Evolutionary conservation across 2,797 vertebrate genomes (phyloP).

Genomic region (Otolemur crassicaudatus): DNA sequence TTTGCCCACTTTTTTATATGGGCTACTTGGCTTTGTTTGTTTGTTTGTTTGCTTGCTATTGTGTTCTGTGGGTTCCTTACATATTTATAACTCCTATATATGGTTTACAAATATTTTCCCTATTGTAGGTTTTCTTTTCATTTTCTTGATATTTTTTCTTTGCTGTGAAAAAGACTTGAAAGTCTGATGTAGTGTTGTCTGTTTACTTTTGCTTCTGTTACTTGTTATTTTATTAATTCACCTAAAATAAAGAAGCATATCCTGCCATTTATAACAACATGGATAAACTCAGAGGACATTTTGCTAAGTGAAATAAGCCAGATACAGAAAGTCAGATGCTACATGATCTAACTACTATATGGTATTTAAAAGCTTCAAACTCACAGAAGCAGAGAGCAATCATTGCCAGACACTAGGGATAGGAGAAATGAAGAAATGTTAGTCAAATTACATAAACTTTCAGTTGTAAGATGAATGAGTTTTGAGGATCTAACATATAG

Average conservation of each 20-base stretch:
- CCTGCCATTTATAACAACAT: background rate
- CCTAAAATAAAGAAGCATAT: background rate
- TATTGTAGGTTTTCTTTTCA: background rate
- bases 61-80: background rate
- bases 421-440: background rate
- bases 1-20: background rate
- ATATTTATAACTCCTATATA: background rate
- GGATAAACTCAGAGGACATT: background rate
- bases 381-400: background rate
- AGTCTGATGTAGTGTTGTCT: background rate
- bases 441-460: background rate
- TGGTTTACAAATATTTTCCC: background rate
- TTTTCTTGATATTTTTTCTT: background rate
- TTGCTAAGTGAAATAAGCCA: background rate
- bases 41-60: background rate
- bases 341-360: background rate
- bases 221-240: background rate
- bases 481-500: background rate
- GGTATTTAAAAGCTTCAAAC: background rate
- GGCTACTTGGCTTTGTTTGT: background rate
- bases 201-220: background rate
- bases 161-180: background rate
- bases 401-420: background rate
- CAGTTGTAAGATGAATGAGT: background rate
- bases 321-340: background rate